Percentiles rank a stretch among this genome's conserved stretches.
Conservation (phyloP, 2,888 invertebrate genomes). For the Girardia tigrina region DNA sequence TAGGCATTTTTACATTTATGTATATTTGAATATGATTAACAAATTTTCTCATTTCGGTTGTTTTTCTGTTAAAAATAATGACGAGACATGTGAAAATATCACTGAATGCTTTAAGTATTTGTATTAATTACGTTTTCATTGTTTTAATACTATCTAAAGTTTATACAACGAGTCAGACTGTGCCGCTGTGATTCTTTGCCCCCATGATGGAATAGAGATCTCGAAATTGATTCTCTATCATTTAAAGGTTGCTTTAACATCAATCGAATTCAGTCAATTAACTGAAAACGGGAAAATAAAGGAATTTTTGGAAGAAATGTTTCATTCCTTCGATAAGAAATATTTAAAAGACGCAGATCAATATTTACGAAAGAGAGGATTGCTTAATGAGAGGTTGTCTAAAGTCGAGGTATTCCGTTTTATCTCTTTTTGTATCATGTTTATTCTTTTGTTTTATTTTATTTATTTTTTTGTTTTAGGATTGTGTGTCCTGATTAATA, state of each 20-base stretch:
- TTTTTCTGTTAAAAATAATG: background rate
- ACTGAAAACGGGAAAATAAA: background rate
- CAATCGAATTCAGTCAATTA: background rate
- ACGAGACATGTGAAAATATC: background rate
- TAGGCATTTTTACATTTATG: too few relatives aligned
- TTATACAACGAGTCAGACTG: background rate
- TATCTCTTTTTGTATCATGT: too few relatives aligned
- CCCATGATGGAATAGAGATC: background rate
- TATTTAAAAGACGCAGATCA: conserved; percentile 13
- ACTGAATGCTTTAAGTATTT: background rate
- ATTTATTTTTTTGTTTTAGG: too few relatives aligned
- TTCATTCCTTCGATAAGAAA: conserved; percentile 1
- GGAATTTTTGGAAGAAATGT: background rate
- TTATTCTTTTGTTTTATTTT: too few relatives aligned
- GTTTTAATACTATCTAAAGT: background rate
- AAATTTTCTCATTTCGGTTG: background rate
- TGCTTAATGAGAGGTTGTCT: background rate
- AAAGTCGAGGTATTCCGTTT: conserved; percentile 16
- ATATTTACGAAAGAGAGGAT: background rate
- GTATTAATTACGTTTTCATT: background rate
- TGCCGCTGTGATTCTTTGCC: background rate
- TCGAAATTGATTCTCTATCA: background rate
- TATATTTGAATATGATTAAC: too few relatives aligned
- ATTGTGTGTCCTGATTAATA: too few relatives aligned
- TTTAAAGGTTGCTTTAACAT: background rate